Evolutionary conservation across 2,888 invertebrate species (phyloP), one percentile per base, ranked within the genome.

Genomic region (Papilio demoleus): DNA sequence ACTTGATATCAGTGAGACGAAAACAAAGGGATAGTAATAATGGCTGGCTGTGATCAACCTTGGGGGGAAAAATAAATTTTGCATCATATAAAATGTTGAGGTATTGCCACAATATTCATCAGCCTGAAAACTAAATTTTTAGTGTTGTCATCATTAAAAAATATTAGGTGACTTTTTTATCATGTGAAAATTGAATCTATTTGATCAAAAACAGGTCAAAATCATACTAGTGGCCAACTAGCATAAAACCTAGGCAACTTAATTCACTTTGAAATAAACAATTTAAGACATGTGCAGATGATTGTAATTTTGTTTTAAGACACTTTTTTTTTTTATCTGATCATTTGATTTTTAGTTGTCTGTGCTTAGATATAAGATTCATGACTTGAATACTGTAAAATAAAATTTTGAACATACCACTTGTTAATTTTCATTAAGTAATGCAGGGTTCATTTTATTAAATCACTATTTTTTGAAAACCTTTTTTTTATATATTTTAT

Each of bases 381-480:
- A 60, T 60, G 60, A 67, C 66, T 50, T 65, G 42, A 31, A 58
- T 11, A 42, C 56, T 58, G 65, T 59, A 42, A 59, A 59, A 50
- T 36, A 66, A 67, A 67, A 9, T 40, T 40, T 47, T 31, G 34
- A 47, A 45, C 34, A 45, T 38, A 59, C 34, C 50, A 24, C 60
- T 22, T 68, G 31, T 68, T 66, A 56, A 59, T 50, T 47, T 50
- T 17, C 24, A 8, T 45, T 34, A 58, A 34, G 31, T 45, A 63
- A 47, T 60, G 59, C 64, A 60, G 60, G 42, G 50, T 68, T 63
- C 47, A 24, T 64, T 40, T 31, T 50, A 64, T 68, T 64, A 64
- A 68, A 68, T 45, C 45, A 66, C 14, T 47, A 38, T 67, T 53
- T 63, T 68, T 68, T 58, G 42, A 19, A 40, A 66, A 24, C n/a